phyloP scores from a whole-genome alignment of 2,888 invertebrate species.

The Drosophila lutescens region DNA sequence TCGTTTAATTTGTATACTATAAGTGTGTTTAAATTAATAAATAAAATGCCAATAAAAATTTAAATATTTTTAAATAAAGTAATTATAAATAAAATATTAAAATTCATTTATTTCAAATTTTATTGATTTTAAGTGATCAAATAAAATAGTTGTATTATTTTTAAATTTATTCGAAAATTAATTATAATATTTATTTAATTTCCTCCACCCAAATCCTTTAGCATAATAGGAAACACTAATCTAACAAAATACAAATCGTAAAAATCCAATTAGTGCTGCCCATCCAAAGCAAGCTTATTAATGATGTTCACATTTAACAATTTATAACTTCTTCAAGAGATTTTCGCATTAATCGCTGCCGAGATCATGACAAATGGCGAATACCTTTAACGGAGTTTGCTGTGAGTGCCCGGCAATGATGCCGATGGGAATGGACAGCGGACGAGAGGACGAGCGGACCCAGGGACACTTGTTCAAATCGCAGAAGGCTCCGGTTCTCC shows the following conservation, averaged over 20 bases:
- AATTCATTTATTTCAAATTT: too few relatives aligned
- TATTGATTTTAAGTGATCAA: too few relatives aligned
- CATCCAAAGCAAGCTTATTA: slow-evolving; percentile 17
- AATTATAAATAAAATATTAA: too few relatives aligned
- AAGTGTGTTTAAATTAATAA: too few relatives aligned
- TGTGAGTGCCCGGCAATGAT: slow-evolving; percentile 1
- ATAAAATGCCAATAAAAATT: too few relatives aligned
- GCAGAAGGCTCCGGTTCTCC: slow-evolving; percentile 6
- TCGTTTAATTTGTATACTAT: too few relatives aligned
- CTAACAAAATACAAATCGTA: slow-evolving; percentile 9
- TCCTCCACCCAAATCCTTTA: too few relatives aligned
- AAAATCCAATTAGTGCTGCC: slow-evolving; percentile 24
- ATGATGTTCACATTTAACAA: slow-evolving; percentile 24
- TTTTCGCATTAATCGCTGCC: slow-evolving; percentile 25
- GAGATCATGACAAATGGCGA: slow-evolving; percentile 41
- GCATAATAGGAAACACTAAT: slow-evolving; percentile 4
- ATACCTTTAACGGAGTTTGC: slow-evolving; percentile 27
- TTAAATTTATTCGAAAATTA: too few relatives aligned
- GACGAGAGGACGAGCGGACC: slow-evolving; percentile 7
- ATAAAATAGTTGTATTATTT: too few relatives aligned
- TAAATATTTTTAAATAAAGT: too few relatives aligned
- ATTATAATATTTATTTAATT: too few relatives aligned
- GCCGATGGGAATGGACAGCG: slow-evolving; percentile 12
- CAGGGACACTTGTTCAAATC: slow-evolving; percentile 54
- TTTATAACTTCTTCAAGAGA: slow-evolving; percentile 5